Base-by-base conservation (phyloP, 2,113 vertebrate species). In the Tamias sibiricus region DNA sequence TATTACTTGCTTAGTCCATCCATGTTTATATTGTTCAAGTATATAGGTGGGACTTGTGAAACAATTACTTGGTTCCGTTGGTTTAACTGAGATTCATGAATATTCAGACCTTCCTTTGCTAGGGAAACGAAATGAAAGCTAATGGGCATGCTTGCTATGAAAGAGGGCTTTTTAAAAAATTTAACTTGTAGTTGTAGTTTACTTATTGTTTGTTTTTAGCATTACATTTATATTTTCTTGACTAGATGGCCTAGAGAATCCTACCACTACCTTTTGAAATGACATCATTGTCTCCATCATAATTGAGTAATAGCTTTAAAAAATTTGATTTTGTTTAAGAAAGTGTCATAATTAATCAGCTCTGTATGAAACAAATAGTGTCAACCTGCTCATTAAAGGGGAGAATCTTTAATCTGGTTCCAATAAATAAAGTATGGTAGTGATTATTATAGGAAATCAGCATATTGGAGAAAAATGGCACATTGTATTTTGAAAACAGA, bases 401-500 rank as follows among this genome's bases (percentile, higher is more conserved):
- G 80, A 97, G 93, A 96, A 98, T 95, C 97, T 98, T 98, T 98
- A 98, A 96, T 99, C 98, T 98, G 98, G 92, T 98, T 98, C 98
- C 88, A 98, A 95, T 98, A 98, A 98, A 97, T 98, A 98, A 98
- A 98, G 95, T 96, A 97, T 97, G 97, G 81, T 98, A 96, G 95
- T 98, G 96, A 98, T 98, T 98, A 90, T 98, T 98, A 95, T 92
- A 97, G 97, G 97, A 95, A 98, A 98, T 97, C 96, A 98, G 85
- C 94, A 89, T 98, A 95, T 98, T 98, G 97, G 97, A 98, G 96
- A 98, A 98, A 97, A 98, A 97, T 98, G 98, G 89, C 96, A 97
- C 98, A 97, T 98, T 98, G 85, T 98, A 98, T 96, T 96, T 97
- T 98, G 97, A 96, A 95, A 98, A 94, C 98, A 98, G 96, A 98